A percentile compares a stretch with the other conserved stretches of the same genome.
phyloP scores from a whole-genome alignment of 2,113 vertebrate species.

The Etheostoma cragini region DNA sequence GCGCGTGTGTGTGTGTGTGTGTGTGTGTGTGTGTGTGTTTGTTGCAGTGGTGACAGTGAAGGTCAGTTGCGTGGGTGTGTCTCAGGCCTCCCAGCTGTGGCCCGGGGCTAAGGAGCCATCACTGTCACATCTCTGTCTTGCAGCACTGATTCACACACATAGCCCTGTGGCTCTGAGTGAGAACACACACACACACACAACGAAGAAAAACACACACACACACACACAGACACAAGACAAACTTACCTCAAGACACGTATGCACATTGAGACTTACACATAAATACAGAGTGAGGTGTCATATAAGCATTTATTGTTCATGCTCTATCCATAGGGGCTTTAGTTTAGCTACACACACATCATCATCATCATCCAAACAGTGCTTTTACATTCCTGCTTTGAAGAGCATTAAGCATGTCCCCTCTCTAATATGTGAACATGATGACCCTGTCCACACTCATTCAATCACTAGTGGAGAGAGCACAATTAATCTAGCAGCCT shows the following conservation, averaged over 20 bases:
- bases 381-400: conserved; percentile 49
- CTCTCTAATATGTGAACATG: conserved; percentile 60
- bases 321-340: conserved; percentile 16
- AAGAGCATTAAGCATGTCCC: conserved; percentile 51
- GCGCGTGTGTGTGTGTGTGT: conserved; percentile 36
- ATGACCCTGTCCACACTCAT: conserved; percentile 68
- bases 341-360: conserved; percentile 20
- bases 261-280: conserved; percentile 44
- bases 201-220: conserved; percentile 27
- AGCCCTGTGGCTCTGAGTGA: conserved; percentile 36
- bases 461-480: conserved; percentile 61
- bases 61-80: conserved; percentile 82
- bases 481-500: conserved; percentile 65
- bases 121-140: conserved; percentile 81
- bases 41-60: conserved; percentile 80
- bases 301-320: conserved; percentile 15
- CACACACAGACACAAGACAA: conserved; percentile 12
- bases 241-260: conserved; percentile 53
- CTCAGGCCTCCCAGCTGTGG: conserved; percentile 78
- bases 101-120: conserved; percentile 80
- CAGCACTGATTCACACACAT: conserved; percentile 62
- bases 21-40: conserved; percentile 39
- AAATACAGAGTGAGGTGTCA: conserved; percentile 51
- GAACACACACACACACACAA: not conserved
- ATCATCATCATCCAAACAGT: conserved; percentile 23